Evolutionary conservation across 2,113 vertebrate genomes (phyloP), one percentile per base, ranked within the genome.

Genomic region (Sorex araneus): DNA sequence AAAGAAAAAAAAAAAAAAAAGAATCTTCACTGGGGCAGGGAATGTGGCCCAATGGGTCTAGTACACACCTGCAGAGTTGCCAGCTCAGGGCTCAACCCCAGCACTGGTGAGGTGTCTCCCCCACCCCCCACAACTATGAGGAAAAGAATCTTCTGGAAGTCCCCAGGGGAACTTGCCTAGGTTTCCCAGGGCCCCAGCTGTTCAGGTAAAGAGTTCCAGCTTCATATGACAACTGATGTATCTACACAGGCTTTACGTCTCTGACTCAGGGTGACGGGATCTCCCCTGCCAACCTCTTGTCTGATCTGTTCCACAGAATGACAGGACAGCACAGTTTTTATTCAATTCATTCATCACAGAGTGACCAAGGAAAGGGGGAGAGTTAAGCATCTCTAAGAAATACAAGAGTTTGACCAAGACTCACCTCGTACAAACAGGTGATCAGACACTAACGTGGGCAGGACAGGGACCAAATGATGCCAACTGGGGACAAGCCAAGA

Each of bases 101-200:
- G 50, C 50, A 54, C 50, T 54, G 50, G 2, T 54, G 50, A 40
- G 40, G 40, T 40, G 40, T 4, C 7, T 9, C 50, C 16, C 11
- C 11, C 11, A 54, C 11, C 50, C 50, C 50, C 40, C 40, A 40
- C 7, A 54, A 54, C 16, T 54, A 2, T 18, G 16, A 6, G 16
- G 50, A 11, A 54, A 11, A 54, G 50, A 54, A 54, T 54, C 50
- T 54, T 15, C 50, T 54, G 50, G n/a, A 90, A 76, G 21, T 8
- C 86, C 40, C 70, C 36, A 89, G 28, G 9, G 40, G 25, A 93
- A 84, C 94, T 63, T 69, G 75, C 60, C 23, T 82, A 73, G 79
- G 73, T 79, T 80, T 80, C 43, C 79, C 76, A 82, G 6, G 57
- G 54, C 47, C 13, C n/a, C n/a, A n/a, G n/a, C n/a, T n/a, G 7